These are phyloP conservation scores for Tiphia femorata DNA, from an alignment of 2,888 invertebrate species.

Conservation along the genomic window DNA sequence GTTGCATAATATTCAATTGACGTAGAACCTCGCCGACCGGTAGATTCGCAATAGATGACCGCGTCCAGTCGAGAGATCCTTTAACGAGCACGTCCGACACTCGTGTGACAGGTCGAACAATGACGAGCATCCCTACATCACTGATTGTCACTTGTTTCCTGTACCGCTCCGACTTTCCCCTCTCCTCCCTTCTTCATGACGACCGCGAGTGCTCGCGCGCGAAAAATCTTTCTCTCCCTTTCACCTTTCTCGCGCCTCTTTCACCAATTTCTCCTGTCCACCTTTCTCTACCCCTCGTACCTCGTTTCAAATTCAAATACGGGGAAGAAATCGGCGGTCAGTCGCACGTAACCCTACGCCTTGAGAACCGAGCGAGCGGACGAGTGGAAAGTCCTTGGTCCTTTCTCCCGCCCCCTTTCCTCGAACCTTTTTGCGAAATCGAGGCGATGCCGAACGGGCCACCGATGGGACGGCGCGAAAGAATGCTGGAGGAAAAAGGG, in stretches of 20 bases:
- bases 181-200: conserved; percentile 5
- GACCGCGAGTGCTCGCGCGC: conserved; percentile 14
- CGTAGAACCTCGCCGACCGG: conserved; percentile 38
- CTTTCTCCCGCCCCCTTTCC: too few relatives aligned
- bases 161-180: conserved; percentile 47
- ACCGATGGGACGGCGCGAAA: too few relatives aligned
- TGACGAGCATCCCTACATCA: conserved; percentile 49
- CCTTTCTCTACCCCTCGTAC: conserved; percentile 13
- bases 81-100: conserved; percentile 50
- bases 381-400: too few relatives aligned
- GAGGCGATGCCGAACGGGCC: too few relatives aligned
- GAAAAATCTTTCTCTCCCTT: conserved; percentile 17
- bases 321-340: conserved; percentile 42
- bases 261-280: conserved; percentile 17
- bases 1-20: too few relatives aligned
- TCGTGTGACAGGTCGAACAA: conserved; percentile 58
- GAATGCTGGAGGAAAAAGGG: conserved; percentile 3
- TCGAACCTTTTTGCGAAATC: too few relatives aligned
- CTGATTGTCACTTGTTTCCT: conserved; percentile 67
- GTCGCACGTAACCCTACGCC: conserved; percentile 65
- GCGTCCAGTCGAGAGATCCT: conserved; percentile 22
- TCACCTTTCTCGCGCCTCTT: conserved; percentile 10
- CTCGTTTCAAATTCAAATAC: conserved; percentile 54
- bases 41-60: conserved; percentile 46
- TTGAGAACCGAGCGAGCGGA: conserved; percentile 57